A percentile compares a stretch with the other conserved stretches of the same genome.
phyloP scores from a whole-genome alignment of 1,140 invertebrate species.

The Gerris buenoi region DNA sequence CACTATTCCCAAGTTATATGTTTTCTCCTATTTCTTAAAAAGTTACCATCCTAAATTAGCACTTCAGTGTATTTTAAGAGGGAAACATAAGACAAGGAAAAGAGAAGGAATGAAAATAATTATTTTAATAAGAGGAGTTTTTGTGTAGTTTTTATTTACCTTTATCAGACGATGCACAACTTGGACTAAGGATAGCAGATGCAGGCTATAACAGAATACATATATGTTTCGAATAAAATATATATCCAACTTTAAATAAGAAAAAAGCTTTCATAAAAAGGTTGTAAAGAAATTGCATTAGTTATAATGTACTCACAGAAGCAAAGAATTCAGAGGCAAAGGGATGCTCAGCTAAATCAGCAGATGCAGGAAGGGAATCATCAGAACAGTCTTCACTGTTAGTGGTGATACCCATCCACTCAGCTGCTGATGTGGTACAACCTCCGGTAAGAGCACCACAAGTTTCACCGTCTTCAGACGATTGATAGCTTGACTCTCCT shows the following conservation, averaged over 20 bases:
- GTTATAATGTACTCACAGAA: constrained; percentile 32
- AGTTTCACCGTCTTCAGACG: constrained; percentile 29
- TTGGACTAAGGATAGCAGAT: constrained; percentile 52
- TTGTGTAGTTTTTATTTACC: too few relatives aligned
- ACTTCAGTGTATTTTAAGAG: too few relatives aligned
- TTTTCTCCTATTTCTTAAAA: too few relatives aligned
- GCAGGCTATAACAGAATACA: constrained; percentile 33
- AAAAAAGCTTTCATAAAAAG: too few relatives aligned
- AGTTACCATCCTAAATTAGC: too few relatives aligned
- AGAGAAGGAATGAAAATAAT: too few relatives aligned
- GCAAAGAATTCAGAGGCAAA: constrained; percentile 51
- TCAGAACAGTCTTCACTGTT: constrained; percentile 72
- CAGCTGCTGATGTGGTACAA: constrained; percentile 51
- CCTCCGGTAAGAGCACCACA: constrained; percentile 25
- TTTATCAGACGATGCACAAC: constrained; percentile 50
- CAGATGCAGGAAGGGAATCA: constrained; percentile 37
- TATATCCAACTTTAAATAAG: too few relatives aligned
- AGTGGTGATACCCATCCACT: constrained; percentile 70
- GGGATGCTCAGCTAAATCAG: constrained; percentile 40
- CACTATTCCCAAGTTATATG: not conserved
- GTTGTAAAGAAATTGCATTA: too few relatives aligned
- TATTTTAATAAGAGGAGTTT: too few relatives aligned
- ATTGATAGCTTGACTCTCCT: not conserved
- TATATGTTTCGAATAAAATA: constrained; percentile 9
- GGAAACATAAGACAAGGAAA: too few relatives aligned